Evolutionary conservation across 2,113 vertebrate species (phyloP).

Genomic region (Psittacus erithacus): DNA sequence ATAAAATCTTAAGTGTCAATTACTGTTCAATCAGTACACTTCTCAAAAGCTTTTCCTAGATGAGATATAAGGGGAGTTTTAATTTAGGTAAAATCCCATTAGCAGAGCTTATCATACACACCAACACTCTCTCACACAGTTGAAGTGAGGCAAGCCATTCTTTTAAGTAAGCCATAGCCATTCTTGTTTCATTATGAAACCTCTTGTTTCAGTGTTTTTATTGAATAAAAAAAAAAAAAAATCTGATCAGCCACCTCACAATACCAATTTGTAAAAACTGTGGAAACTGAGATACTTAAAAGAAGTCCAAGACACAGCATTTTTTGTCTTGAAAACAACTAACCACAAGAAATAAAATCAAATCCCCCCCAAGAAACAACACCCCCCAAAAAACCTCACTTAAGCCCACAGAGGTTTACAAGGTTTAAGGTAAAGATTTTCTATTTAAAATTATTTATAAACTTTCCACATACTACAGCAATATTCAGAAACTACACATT

Average conservation of each 20-base stretch:
- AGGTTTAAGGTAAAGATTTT: not conserved
- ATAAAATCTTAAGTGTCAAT: not conserved
- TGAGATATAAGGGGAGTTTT: not conserved
- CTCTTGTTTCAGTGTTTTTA: not conserved
- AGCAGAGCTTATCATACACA: not conserved
- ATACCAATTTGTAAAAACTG: not conserved
- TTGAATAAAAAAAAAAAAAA: not conserved
- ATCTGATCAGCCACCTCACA: not conserved
- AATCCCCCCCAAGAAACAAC: not conserved
- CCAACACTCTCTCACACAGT: not conserved
- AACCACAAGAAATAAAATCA: not conserved
- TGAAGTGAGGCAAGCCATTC: not conserved
- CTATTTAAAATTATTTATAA: not conserved
- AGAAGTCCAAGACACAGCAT: not conserved
- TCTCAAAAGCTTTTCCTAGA: not conserved
- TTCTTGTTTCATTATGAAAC: not conserved
- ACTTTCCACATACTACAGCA: not conserved
- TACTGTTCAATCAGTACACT: not conserved
- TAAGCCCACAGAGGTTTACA: not conserved
- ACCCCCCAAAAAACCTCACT: not conserved
- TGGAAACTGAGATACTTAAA: not conserved
- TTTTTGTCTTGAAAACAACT: not conserved
- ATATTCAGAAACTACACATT: not conserved
- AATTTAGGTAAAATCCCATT: not conserved
- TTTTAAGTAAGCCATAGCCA: not conserved